Conservation (phyloP, 2,888 invertebrate species). For the Linnaemya tessellans region DNA sequence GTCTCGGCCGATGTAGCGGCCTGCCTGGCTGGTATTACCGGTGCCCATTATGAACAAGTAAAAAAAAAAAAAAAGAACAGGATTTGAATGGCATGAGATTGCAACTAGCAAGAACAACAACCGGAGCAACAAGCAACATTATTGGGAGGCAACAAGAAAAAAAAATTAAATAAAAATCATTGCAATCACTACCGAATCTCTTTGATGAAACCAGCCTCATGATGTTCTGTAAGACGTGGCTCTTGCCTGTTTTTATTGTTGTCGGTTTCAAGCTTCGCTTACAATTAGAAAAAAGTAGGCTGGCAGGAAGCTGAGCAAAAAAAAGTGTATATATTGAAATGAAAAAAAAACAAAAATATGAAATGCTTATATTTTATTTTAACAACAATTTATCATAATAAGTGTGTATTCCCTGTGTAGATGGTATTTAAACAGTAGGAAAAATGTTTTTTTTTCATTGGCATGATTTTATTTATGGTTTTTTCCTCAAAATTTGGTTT, state of each 20-base stretch:
- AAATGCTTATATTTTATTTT: constrained; percentile 54
- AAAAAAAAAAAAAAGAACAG: background rate
- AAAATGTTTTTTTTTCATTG: constrained; percentile 25
- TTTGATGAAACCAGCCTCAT: constrained; percentile 50
- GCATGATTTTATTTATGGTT: constrained; percentile 8
- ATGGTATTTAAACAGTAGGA: constrained; percentile 60
- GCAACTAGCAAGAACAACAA: constrained; percentile 56
- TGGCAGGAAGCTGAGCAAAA: constrained; percentile 68
- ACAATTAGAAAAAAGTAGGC: constrained; percentile 70
- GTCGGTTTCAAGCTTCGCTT: constrained; percentile 32
- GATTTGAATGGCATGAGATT: constrained; percentile 62
- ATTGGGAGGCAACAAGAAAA: constrained; percentile 39
- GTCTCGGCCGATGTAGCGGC: background rate
- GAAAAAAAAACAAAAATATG: constrained; percentile 30
- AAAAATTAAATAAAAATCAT: constrained; percentile 64
- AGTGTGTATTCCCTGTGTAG: background rate
- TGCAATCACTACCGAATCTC: constrained; percentile 67
- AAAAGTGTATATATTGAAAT: constrained; percentile 11
- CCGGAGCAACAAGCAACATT: constrained; percentile 16
- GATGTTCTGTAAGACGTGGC: constrained; percentile 12
- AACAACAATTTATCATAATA: constrained; percentile 67
- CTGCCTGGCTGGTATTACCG: constrained; percentile 4
- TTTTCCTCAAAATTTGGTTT: background rate
- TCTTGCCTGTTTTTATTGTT: constrained; percentile 14
- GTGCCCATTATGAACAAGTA: background rate